Conservation (phyloP, 2,113 vertebrate genomes). For the Cacatua alba region DNA sequence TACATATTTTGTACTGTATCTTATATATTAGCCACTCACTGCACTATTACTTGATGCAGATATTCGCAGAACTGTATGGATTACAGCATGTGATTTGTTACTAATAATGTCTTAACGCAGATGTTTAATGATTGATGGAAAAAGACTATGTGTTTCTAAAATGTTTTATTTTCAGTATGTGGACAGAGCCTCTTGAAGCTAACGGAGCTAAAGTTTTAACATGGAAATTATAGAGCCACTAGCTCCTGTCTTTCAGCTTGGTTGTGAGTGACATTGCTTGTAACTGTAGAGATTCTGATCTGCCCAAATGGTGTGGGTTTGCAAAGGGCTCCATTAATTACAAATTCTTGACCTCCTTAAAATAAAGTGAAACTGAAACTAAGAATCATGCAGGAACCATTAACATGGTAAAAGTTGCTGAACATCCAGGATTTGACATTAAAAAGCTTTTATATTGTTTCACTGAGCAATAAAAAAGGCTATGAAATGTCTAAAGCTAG, state of each 20-base stretch:
- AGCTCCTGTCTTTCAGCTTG: slow-evolving; percentile 31
- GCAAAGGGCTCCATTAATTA: slow-evolving; percentile 56
- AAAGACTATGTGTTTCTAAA: background rate
- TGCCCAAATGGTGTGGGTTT: slow-evolving; percentile 56
- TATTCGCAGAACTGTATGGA: slow-evolving; percentile 44
- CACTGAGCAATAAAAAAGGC: slow-evolving; percentile 41
- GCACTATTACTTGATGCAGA: background rate
- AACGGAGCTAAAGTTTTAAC: background rate
- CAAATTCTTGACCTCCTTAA: slow-evolving; percentile 51
- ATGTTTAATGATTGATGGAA: slow-evolving; percentile 13
- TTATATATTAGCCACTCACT: slow-evolving; percentile 50
- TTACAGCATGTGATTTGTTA: slow-evolving; percentile 37
- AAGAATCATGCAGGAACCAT: slow-evolving; percentile 28
- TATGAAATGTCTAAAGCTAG: slow-evolving; percentile 37
- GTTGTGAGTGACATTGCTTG: slow-evolving; percentile 43
- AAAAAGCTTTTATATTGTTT: slow-evolving; percentile 59
- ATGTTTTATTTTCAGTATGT: background rate
- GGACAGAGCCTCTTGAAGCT: background rate
- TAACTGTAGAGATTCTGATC: slow-evolving; percentile 56
- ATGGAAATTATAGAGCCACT: background rate
- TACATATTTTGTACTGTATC: too few species aligned
- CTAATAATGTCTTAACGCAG: background rate
- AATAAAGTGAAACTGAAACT: slow-evolving; percentile 53
- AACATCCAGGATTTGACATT: slow-evolving; percentile 29
- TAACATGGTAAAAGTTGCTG: slow-evolving; percentile 43